Conservation (phyloP, 2,113 vertebrate species). For the Pardalotus punctatus region DNA sequence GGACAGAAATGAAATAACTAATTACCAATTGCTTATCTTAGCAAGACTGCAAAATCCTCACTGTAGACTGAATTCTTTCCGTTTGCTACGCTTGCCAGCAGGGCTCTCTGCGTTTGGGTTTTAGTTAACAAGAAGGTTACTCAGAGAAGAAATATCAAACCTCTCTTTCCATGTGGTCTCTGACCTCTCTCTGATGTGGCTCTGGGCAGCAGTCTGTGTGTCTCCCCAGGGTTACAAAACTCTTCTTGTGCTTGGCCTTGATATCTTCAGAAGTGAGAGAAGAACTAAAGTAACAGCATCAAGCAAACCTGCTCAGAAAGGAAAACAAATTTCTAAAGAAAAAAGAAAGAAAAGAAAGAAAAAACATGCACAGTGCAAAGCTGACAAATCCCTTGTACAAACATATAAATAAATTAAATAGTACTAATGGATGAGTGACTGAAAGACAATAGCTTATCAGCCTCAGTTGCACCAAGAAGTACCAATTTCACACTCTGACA, state of each 20-base stretch:
- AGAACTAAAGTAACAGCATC: background rate
- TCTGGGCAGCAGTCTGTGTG: background rate
- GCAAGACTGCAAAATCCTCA: background rate
- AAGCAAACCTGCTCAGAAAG: background rate
- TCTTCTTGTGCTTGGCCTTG: background rate
- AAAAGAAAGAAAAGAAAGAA: background rate
- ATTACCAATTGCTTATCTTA: background rate
- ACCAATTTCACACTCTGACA: constrained; percentile 54
- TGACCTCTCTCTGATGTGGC: background rate
- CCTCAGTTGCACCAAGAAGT: constrained; percentile 20
- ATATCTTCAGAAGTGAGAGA: background rate
- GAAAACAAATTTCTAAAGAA: background rate
- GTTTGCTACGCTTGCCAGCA: background rate
- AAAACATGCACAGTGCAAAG: background rate
- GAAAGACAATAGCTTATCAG: constrained; percentile 42
- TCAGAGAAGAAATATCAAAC: background rate
- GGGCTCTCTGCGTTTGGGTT: background rate
- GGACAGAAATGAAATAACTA: background rate
- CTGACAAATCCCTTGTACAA: background rate
- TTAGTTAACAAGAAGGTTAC: background rate
- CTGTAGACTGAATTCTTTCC: background rate
- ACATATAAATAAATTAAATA: constrained; percentile 27
- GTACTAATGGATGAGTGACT: background rate
- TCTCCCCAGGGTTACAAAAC: background rate
- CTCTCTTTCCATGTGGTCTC: background rate